Base-by-base conservation (phyloP, 2,888 invertebrate species). In the Mayetiola destructor region DNA sequence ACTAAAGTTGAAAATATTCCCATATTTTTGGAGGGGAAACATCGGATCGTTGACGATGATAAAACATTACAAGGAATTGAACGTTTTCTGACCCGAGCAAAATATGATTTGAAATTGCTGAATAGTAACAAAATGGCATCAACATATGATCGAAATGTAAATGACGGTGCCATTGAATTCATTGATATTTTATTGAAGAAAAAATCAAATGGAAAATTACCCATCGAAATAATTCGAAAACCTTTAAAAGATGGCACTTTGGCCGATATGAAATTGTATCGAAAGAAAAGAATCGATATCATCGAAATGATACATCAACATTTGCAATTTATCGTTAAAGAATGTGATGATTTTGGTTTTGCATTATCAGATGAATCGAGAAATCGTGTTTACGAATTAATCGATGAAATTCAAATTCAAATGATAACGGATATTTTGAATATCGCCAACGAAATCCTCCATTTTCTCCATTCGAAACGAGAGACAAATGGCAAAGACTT, bases 1-100 rank as follows among this genome's bases (percentile, higher is more conserved):
- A 60, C 62, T 12, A 61, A 60, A 56, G 61, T 62, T 14, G 59
- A 59, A 21, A 29, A n/a, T 14, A 55, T 16, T 9, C 32, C 21
- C 14, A 12, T 39, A 18, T 39, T 5, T 18, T 36, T n/a, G 5
- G 18, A 55, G 20, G 4, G 20, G n/a, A 21, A 14, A 20, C 3
- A 55, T 32, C 12, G 3, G 23, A 12, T 23, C 10, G 54, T 59
- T 12, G n/a, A 54, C 1, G 60, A 60, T 16, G 30, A 1, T 16
- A 29, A 54, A 21, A 16, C 52, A 1, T 30, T 57, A 3, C 12
- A 58, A 10, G 48, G 16, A 14, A 57, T 58, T n/a, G 57, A n/a
- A 3, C 5, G 54, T 2, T 60, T 56, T 32, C 27, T 58, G 10
- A 14, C 12, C 14, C 27, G 56, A 16, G 56, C 42, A 1, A 35